Evolutionary conservation across 2,797 vertebrate species (phyloP), one percentile per base, ranked within the genome.

Genomic region (Cheracebus regulus): DNA sequence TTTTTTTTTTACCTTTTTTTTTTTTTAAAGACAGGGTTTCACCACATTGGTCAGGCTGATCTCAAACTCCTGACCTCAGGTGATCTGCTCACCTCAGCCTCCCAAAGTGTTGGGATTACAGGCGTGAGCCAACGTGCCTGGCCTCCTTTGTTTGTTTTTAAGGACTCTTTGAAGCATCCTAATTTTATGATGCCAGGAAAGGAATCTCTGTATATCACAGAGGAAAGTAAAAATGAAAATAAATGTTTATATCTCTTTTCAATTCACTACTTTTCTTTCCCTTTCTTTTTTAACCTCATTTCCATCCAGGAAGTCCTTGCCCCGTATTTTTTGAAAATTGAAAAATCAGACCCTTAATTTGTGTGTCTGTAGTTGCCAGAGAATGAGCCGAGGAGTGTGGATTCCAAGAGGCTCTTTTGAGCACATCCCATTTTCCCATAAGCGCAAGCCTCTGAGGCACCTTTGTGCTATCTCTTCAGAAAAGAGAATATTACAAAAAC

Each of bases 251-350:
- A 15, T 82, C 48, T 88, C 96, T 57, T 89, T 82, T 36, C 57
- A 30, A 88, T 67, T 57, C 89, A 17, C 75, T 79, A 33, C 33
- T 83, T 90, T 78, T 33, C 58, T 93, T 85, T 7, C 44, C 46
- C 44, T 36, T 91, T 75, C 13, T 50, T 94, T 50, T 58, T 82
- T 44, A 58, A 70, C 50, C 73, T 97, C 87, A 91, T 94, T 96
- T 94, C 90, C 52, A 93, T 75, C 61, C 90, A 55, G 80, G 87
- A 89, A 81, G 84, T 94, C 90, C 88, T 94, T 94, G 85, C 82
- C 88, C 90, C 36, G 36, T 93, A 81, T 84, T 97, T 97, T 93
- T 92, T 46, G 93, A 89, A 94, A 94, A 90, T 95, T 86, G 67
- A 90, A 96, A 97, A 95, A 85, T 81, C 88, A 88, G 97, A 85